These are phyloP conservation scores for Oriolus oriolus DNA, from an alignment of 2,113 vertebrate genomes.

Conservation along the genomic window DNA sequence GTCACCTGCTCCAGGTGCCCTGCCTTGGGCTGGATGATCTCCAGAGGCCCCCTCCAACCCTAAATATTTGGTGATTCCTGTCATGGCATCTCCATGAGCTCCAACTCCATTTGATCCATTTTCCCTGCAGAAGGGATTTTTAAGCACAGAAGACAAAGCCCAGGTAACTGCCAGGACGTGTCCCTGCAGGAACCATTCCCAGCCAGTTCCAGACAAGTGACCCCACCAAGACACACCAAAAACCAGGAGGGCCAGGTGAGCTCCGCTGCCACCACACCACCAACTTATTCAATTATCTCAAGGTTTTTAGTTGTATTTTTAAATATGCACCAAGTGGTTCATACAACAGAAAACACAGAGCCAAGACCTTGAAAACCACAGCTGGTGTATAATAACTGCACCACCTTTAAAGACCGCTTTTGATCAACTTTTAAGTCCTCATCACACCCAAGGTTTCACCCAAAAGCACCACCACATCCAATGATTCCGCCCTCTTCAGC, in stretches of 20 bases:
- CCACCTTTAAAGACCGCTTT: background rate
- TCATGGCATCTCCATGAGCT: background rate
- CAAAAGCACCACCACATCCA: background rate
- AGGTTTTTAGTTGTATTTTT: background rate
- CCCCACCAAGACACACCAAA: background rate
- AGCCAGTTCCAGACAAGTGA: background rate
- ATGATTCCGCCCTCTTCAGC: background rate
- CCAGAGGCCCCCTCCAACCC: background rate
- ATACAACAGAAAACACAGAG: background rate
- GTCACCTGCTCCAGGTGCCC: background rate
- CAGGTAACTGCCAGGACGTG: background rate
- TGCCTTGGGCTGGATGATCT: background rate
- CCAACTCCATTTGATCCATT: background rate
- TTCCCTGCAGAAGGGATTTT: background rate
- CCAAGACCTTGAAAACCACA: background rate
- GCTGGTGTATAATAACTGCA: background rate
- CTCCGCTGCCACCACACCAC: background rate
- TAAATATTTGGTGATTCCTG: background rate
- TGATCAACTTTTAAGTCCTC: background rate
- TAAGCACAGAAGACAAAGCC: background rate
- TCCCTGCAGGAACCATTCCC: background rate
- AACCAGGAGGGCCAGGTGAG: background rate
- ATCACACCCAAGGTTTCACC: background rate
- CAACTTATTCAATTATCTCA: fast-evolving
- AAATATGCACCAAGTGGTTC: background rate